phyloP scores from a whole-genome alignment of 1,140 invertebrate genomes.

The Bombus haemorrhoidalis region DNA sequence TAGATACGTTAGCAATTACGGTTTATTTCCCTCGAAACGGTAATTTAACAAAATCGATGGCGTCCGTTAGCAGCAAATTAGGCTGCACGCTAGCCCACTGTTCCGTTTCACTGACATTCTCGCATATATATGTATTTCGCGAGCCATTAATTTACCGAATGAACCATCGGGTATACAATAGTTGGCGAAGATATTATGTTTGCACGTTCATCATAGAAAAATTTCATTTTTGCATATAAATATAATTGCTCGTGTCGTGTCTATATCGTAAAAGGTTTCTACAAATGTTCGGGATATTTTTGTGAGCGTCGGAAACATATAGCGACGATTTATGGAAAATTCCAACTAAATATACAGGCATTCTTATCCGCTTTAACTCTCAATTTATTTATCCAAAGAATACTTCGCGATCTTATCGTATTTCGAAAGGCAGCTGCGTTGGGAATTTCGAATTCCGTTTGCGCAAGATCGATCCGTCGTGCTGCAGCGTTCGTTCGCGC shows the following conservation, averaged over 20 bases:
- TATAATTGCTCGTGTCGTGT: no score
- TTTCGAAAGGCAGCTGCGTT: slow-evolving; percentile 23
- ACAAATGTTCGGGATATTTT: neutral
- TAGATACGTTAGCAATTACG: neutral
- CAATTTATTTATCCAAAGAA: slow-evolving; percentile 43
- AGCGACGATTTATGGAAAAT: neutral
- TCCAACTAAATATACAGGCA: slow-evolving; percentile 33
- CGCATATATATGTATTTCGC: neutral
- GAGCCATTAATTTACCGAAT: slow-evolving; percentile 23
- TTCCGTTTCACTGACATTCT: neutral
- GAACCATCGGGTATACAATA: neutral
- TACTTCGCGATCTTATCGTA: neutral
- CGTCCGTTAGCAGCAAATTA: slow-evolving; percentile 18
- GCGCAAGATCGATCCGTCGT: neutral
- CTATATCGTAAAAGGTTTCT: neutral
- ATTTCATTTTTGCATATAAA: no score
- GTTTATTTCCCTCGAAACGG: neutral
- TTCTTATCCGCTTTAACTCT: slow-evolving; percentile 23
- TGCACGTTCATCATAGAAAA: neutral
- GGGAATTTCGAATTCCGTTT: slow-evolving; percentile 2
- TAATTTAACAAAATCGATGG: slow-evolving; percentile 12
- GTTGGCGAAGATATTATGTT: neutral
- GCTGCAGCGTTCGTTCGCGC: neutral
- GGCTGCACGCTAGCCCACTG: neutral
- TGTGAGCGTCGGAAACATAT: neutral